Percentiles rank a stretch among this genome's conserved stretches.
These are phyloP conservation scores for Trachops cirrhosus DNA, from an alignment of 2,797 vertebrate genomes.

Conservation along the genomic window DNA sequence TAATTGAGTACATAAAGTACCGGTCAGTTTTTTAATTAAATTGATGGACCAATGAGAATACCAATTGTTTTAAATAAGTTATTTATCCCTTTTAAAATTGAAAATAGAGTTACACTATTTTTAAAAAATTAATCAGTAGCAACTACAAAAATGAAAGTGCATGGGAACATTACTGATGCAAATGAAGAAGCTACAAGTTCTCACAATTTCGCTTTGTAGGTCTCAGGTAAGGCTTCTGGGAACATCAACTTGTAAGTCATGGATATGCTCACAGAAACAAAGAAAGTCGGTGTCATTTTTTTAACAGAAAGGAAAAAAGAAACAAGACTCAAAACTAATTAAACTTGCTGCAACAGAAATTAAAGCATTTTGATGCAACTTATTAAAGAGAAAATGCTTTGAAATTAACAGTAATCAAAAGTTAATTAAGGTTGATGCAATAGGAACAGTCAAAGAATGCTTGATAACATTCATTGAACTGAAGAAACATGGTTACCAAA, in stretches of 20 bases:
- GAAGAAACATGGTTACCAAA: constrained; percentile 83
- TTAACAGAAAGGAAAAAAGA: constrained; percentile 74
- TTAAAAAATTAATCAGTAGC: background rate
- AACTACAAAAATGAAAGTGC: background rate
- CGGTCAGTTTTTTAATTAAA: background rate
- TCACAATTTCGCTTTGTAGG: background rate
- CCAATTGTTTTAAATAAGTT: background rate
- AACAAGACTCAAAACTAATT: constrained; percentile 85
- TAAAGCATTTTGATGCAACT: constrained; percentile 82
- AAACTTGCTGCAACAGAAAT: constrained; percentile 83
- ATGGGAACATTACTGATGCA: background rate
- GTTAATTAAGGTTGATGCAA: constrained; percentile 86
- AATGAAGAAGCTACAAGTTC: background rate
- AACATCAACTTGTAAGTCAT: constrained; percentile 57
- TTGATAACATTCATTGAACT: constrained; percentile 85
- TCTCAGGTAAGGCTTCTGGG: constrained; percentile 1
- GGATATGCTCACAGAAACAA: constrained; percentile 69
- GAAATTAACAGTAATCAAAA: constrained; percentile 89
- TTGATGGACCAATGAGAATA: background rate
- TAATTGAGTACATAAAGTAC: background rate
- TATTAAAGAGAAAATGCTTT: constrained; percentile 86
- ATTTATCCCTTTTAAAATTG: background rate
- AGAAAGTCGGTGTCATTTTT: constrained; percentile 61
- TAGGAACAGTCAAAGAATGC: constrained; percentile 83
- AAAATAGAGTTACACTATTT: background rate